Evolutionary conservation across 2,888 invertebrate species (phyloP).

Genomic region (Brachypalpus laphriformis): DNA sequence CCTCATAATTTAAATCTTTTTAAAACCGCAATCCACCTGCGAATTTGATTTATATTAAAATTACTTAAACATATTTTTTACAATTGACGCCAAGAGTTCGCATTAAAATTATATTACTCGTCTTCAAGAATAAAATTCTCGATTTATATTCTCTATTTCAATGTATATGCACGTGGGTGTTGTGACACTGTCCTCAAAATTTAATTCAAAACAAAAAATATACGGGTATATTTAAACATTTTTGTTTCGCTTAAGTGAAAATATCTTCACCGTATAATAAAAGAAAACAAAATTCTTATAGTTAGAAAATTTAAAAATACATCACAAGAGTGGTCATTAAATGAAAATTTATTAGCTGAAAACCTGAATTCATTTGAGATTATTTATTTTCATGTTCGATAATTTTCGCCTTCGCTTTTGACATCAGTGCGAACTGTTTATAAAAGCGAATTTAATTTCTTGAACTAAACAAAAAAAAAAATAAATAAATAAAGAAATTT

Average conservation of each 20-base stretch:
- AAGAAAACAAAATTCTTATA: neutral
- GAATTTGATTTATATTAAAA: constrained; percentile 19
- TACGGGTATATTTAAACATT: neutral
- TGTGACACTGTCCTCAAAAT: constrained; percentile 18
- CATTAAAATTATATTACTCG: neutral
- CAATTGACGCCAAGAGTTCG: neutral
- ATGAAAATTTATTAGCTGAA: constrained; percentile 55
- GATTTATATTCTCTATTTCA: neutral
- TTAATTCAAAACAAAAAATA: constrained; percentile 10
- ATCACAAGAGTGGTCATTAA: constrained; percentile 19
- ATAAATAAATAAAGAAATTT: neutral
- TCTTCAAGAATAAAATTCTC: neutral
- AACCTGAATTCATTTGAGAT: constrained; percentile 11
- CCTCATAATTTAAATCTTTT: neutral
- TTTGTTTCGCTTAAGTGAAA: constrained; percentile 13
- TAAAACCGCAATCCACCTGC: neutral
- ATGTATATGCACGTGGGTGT: constrained; percentile 8
- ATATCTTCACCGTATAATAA: constrained; percentile 4
- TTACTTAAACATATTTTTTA: neutral
- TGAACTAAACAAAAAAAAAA: neutral
- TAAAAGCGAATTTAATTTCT: constrained; percentile 6
- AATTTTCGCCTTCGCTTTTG: constrained; percentile 36
- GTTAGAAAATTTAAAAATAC: constrained; percentile 23
- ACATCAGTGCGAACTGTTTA: constrained; percentile 25
- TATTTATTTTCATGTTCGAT: constrained; percentile 23